phyloP scores from a whole-genome alignment of 2,113 vertebrate genomes.

The Galeopterus variegatus region DNA sequence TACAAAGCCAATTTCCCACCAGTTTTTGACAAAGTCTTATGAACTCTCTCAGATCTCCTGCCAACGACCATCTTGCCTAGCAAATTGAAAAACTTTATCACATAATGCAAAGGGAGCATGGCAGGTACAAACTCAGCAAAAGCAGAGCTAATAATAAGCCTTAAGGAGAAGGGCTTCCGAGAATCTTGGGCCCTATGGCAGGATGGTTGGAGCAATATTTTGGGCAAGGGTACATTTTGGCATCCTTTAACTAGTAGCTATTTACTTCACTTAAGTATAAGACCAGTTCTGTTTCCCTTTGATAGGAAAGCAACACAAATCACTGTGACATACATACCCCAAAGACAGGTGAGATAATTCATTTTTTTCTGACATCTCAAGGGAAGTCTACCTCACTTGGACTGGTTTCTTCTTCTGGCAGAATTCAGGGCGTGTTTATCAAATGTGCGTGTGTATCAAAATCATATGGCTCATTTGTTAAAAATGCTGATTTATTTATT shows the following conservation, averaged over 20 bases:
- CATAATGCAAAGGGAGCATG: slow-evolving; percentile 14
- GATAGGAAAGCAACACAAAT: slow-evolving; percentile 47
- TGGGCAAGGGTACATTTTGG: neutral
- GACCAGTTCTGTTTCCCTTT: neutral
- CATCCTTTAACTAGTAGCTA: slow-evolving; percentile 38
- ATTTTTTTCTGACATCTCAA: slow-evolving; percentile 49
- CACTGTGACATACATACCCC: neutral
- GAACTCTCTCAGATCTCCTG: slow-evolving; percentile 55
- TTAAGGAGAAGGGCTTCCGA: slow-evolving; percentile 21
- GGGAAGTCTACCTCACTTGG: slow-evolving; percentile 22
- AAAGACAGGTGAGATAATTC: neutral
- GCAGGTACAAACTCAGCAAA: slow-evolving; percentile 12
- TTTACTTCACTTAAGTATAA: slow-evolving; percentile 2
- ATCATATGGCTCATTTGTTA: slow-evolving; percentile 2
- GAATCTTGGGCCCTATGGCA: neutral
- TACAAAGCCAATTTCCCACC: slow-evolving; percentile 37
- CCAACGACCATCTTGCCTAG: slow-evolving; percentile 57
- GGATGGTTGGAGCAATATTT: neutral
- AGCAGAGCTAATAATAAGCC: slow-evolving; percentile 57
- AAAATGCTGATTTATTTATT: slow-evolving; percentile 52
- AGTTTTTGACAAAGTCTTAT: slow-evolving; percentile 63
- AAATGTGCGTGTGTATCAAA: slow-evolving; percentile 46
- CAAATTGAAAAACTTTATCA: slow-evolving; percentile 74
- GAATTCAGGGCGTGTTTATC: slow-evolving; percentile 14
- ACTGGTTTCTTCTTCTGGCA: neutral